Conservation (phyloP, 2,797 vertebrate genomes). For the Galagoides demidoff region DNA sequence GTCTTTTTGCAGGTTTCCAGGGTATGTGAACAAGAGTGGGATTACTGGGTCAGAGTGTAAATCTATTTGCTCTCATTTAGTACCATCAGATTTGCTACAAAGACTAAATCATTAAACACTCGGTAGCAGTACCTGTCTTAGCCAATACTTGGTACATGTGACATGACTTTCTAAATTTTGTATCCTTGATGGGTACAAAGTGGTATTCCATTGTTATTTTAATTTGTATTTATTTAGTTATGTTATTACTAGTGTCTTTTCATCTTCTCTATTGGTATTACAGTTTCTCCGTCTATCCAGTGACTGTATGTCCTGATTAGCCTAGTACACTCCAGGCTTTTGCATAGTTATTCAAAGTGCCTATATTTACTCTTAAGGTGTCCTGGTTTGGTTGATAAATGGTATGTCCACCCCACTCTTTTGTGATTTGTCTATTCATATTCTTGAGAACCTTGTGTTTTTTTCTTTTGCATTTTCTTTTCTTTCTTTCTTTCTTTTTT, state of each 20-base stretch:
- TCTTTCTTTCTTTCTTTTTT: too few species aligned
- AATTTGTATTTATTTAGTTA: constrained; percentile 34
- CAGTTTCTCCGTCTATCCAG: not conserved
- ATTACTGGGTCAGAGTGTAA: not conserved
- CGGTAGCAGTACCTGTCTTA: not conserved
- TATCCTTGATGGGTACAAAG: not conserved
- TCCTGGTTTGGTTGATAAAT: not conserved
- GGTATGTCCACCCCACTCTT: not conserved
- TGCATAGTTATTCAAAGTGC: not conserved
- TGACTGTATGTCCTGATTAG: not conserved
- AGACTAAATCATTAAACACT: not conserved
- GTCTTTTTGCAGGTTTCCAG: not conserved
- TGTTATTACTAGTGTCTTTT: not conserved
- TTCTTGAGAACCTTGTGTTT: not conserved
- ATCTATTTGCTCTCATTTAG: not conserved
- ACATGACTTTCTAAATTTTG: not conserved
- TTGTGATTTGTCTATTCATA: not conserved
- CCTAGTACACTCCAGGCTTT: not conserved
- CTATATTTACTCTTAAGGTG: not conserved
- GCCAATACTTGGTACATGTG: not conserved
- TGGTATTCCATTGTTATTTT: not conserved
- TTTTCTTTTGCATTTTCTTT: not conserved
- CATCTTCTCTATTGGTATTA: not conserved
- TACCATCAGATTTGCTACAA: not conserved
- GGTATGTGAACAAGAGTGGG: not conserved